Evolutionary conservation across 2,888 invertebrate genomes (phyloP).

Genomic region (Ochropleura leucogaster): DNA sequence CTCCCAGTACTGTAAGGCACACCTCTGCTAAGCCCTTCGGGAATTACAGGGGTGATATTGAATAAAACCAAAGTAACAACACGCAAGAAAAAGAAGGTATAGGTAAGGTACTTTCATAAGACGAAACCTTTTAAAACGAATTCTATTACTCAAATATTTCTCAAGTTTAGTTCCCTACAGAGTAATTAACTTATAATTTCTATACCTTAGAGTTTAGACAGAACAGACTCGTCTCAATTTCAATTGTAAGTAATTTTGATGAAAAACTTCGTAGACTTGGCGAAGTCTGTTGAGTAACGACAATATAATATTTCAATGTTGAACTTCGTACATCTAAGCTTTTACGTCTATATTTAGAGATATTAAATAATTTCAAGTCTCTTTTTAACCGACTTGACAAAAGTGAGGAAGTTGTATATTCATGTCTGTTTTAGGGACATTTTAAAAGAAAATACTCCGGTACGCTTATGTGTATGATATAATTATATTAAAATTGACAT

Average conservation of each 20-base stretch:
- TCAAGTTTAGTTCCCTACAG: background rate
- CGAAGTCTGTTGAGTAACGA: constrained; percentile 15
- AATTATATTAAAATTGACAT: too few species aligned
- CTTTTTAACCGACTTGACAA: background rate
- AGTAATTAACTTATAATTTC: constrained; percentile 37
- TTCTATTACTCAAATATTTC: background rate
- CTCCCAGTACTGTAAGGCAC: too few species aligned
- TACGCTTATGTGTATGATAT: too few species aligned
- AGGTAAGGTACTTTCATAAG: background rate
- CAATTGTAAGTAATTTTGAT: constrained; percentile 31
- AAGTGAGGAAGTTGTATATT: background rate
- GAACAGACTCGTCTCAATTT: constrained; percentile 35
- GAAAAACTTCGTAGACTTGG: constrained; percentile 41
- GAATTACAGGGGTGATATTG: too few species aligned
- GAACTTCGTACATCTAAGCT: constrained; percentile 1
- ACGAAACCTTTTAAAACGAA: background rate
- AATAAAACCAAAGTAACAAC: background rate
- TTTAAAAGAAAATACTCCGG: too few species aligned
- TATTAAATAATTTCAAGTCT: background rate
- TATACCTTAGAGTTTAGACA: background rate
- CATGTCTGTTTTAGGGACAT: background rate
- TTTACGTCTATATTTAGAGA: background rate
- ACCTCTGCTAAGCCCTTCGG: too few species aligned
- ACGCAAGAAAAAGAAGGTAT: background rate
- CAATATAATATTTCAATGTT: constrained; percentile 44